Evolutionary conservation across 2,888 invertebrate species (phyloP), one percentile per base, ranked within the genome.

Genomic region (Conistra vaccinii): DNA sequence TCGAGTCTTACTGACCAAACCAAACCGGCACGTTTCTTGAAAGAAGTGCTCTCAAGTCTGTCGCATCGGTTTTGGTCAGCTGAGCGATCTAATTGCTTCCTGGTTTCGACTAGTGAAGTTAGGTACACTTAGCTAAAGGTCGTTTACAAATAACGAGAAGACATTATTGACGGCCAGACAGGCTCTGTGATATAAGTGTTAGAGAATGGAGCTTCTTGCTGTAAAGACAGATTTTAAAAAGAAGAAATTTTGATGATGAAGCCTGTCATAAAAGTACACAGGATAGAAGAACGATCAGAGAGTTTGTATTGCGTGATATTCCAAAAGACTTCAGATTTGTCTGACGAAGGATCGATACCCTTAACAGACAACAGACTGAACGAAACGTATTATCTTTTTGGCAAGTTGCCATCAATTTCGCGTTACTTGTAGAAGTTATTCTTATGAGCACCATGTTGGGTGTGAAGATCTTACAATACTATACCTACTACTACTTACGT

Each of bases 41-140:
- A 53, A 3, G 14, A 51, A 66, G 23, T 62, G 20, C 14, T 69
- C 35, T 48, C 45, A 82, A 68, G 58, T 65, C 55, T 29, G 45
- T 73, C 66, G 39, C 69, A 32, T n/a, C 10, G 65, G 84, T 53
- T 69, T 73, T 69, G 66, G 73, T 83, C 42, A 57, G 68, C 45
- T 66, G 73, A 73, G 29, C 55, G 51, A 45, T 35, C 1, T 73
- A 73, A 83, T 79, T 66, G 39, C 23, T 79, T 81, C 84, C 81
- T 84, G 12, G 60, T 83, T 48, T 51, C 39, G 9, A 48, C 7
- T 29, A 26, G 7, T 71, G 42, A n/a, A n/a, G n/a, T n/a, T n/a
- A n/a, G n/a, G n/a, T n/a, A 26, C 61, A 51, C 23, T 57, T 14
- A 45, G 9, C 6, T 35, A 32, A 63, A 80, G 78, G 71, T 55